Base-by-base conservation (phyloP, 2,888 invertebrate genomes). In the Lottia scabra region DNA sequence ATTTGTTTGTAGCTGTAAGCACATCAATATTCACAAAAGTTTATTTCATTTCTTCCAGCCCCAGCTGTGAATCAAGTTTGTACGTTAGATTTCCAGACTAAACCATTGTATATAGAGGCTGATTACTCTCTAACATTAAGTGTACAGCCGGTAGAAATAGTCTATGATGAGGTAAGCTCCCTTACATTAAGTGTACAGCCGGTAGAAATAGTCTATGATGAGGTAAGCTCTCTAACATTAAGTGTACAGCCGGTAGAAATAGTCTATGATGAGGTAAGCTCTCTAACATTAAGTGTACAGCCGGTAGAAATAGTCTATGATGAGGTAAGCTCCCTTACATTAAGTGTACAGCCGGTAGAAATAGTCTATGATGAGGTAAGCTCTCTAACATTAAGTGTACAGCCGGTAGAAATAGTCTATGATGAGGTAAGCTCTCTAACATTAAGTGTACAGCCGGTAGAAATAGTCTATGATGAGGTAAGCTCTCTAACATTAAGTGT, bases 281-380 rank as follows among this genome's bases (percentile, higher is more conserved):
- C 13, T 1, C 69, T 19, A 10, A 45, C n/a, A n/a, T 26, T 94
- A 68, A 91, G 92, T 71, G 90, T 95, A 85, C 94, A 95, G 86
- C 93, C 95, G 0, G 91, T 95, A 26, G 95, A 95, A 89, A 90
- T 94, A 65, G 92, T 94, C 16, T 95, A 95, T 89, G 92, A 95
- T 84, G 93, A 94, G 92, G 95, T 95, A 88, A 87, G 56, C 15
- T 15, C 13, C 3, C 69, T 19, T 16, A 45, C n/a, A n/a, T 26
- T 94, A 68, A 91, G 92, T 71, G 90, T 95, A 85, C 94, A 95
- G 86, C 93, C 95, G 0, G 91, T 95, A 26, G 95, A 95, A 89
- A 90, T 94, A 65, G 92, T 94, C 16, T 95, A 95, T 89, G 92
- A 95, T 84, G 93, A 94, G 92, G 95, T 95, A 88, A 87, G 56